Evolutionary conservation across 37 sponge, comb jelly and placozoan genomes (phyloP).

Genomic region (Beroe ovata): DNA sequence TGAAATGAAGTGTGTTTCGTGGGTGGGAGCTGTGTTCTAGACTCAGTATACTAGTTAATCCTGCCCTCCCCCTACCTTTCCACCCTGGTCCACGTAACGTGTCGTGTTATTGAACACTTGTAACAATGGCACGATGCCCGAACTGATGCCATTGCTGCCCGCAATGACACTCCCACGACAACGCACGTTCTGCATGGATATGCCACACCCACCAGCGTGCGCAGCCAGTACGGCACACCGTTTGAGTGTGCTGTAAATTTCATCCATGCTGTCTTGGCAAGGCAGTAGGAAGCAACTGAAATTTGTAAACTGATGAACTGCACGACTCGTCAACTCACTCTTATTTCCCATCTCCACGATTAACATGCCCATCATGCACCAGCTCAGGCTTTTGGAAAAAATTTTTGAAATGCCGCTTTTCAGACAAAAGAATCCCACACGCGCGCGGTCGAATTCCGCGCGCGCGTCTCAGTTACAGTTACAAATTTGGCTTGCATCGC

Average conservation of each 20-base stretch:
- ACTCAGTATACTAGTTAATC: slow-evolving; percentile 18
- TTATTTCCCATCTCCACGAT: too few relatives aligned
- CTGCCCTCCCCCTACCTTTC: slow-evolving; percentile 72
- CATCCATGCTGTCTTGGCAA: slow-evolving; percentile 53
- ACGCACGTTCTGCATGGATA: slow-evolving; percentile 84
- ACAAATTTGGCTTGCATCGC: too few relatives aligned
- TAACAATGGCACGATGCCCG: slow-evolving; percentile 95
- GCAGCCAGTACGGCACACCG: slow-evolving; percentile 93
- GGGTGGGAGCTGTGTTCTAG: not conserved
- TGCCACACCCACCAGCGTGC: slow-evolving; percentile 94
- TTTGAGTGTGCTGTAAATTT: slow-evolving; percentile 96
- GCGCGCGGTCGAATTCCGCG: too few relatives aligned
- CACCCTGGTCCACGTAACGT: slow-evolving; percentile 98
- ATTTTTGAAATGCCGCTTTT: too few relatives aligned
- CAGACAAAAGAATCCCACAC: too few relatives aligned
- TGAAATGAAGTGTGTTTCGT: slow-evolving; percentile 68
- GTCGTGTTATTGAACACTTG: slow-evolving; percentile 97
- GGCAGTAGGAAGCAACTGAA: slow-evolving; percentile 53
- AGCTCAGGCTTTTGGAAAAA: too few relatives aligned
- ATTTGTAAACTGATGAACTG: not conserved
- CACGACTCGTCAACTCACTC: too few relatives aligned
- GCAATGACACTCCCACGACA: slow-evolving; percentile 94
- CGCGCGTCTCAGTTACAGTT: too few relatives aligned
- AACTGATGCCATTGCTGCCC: slow-evolving; percentile 95
- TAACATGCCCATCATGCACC: too few relatives aligned